A percentile compares a stretch with the other conserved stretches of the same genome.
Conservation (phyloP, 92 coral and sea anemone genomes). For the Nematostella vectensis region DNA sequence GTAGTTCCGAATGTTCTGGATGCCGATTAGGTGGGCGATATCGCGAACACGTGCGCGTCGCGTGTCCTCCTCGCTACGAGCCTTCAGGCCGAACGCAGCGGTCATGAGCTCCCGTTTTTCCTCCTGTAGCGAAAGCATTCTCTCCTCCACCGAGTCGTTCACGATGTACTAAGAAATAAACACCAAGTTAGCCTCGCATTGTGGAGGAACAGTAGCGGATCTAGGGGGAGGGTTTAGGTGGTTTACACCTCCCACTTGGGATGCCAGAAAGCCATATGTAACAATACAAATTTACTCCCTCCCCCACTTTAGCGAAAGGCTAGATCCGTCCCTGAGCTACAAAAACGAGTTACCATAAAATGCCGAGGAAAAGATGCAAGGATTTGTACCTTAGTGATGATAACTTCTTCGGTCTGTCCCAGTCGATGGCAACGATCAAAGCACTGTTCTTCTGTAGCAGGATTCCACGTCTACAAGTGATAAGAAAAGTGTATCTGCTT, state of each 20-base stretch:
- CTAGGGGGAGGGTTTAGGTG: no score
- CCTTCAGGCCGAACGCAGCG: conserved; percentile 66
- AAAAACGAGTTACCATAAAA: no score
- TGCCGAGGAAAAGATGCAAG: no score
- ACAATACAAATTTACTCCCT: no score
- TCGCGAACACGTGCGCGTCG: conserved; percentile 71
- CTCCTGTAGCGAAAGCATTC: conserved; percentile 79
- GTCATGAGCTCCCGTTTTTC: conserved; percentile 66
- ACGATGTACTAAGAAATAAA: conserved; percentile 60
- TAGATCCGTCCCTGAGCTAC: no score
- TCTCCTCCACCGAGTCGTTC: conserved; percentile 81
- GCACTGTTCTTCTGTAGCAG: conserved; percentile 84
- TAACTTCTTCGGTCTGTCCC: conserved; percentile 77
- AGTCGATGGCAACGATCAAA: conserved; percentile 82
- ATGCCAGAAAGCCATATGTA: no score
- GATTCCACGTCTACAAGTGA: conserved; percentile 75
- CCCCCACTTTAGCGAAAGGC: no score
- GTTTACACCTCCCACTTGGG: no score
- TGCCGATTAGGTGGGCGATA: conserved; percentile 72
- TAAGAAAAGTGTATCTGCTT: no score
- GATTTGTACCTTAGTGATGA: conserved; percentile 68
- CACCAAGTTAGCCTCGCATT: not conserved
- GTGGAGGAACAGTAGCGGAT: no score
- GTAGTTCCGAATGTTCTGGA: conserved; percentile 4
- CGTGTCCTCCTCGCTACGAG: conserved; percentile 63